Evolutionary conservation across 2,113 vertebrate species (phyloP).

Genomic region (Eublepharis macularius): DNA sequence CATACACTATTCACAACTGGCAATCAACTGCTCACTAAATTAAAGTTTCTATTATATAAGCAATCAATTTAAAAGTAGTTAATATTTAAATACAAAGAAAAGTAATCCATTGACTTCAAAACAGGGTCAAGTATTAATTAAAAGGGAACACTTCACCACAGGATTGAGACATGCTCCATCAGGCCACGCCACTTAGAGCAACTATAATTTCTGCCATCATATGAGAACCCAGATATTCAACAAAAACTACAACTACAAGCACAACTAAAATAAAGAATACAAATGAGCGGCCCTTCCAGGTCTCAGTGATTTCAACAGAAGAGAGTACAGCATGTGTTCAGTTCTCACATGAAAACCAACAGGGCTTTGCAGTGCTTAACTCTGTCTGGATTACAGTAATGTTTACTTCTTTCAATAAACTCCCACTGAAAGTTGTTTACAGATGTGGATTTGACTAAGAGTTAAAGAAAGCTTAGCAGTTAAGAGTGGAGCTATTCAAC

Average conservation of each 20-base stretch:
- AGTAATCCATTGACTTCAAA: not conserved
- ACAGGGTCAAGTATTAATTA: not conserved
- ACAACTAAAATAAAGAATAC: not conserved
- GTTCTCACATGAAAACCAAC: not conserved
- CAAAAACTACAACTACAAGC: not conserved
- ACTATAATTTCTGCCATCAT: not conserved
- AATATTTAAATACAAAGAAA: not conserved
- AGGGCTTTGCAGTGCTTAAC: not conserved
- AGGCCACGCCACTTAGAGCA: not conserved
- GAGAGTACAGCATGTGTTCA: not conserved
- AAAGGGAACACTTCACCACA: not conserved
- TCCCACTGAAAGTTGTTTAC: not conserved
- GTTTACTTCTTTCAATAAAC: not conserved
- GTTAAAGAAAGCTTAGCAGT: not conserved
- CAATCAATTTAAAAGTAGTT: not conserved
- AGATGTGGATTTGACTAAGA: not conserved
- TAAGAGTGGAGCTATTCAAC: not conserved
- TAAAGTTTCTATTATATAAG: not conserved
- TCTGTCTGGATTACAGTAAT: too few relatives aligned
- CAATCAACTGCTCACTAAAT: not conserved
- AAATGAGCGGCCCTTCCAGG: not conserved
- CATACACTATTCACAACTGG: not conserved
- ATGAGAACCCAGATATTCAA: not conserved
- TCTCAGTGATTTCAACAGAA: too few relatives aligned
- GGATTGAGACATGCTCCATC: not conserved